Percentiles rank a stretch among this genome's conserved stretches.
These are phyloP conservation scores for Hippocampus comes DNA, from an alignment of 2,113 vertebrate genomes.

Conservation along the genomic window DNA sequence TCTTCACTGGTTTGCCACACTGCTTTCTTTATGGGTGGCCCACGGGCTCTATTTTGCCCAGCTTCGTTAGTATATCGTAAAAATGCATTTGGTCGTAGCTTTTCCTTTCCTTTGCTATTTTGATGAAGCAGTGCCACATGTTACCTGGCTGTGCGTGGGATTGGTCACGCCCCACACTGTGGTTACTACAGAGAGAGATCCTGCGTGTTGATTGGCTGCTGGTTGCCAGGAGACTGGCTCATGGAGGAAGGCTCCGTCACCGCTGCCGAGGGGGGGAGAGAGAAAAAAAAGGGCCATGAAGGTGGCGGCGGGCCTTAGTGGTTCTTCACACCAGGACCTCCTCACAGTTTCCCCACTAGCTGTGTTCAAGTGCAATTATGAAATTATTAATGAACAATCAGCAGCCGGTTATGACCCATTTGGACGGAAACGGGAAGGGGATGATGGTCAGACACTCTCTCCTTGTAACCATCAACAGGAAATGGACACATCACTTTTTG, in stretches of 20 bases:
- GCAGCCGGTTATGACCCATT: neutral
- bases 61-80: neutral
- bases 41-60: too few species aligned
- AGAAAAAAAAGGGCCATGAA: neutral
- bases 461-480: neutral
- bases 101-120: neutral
- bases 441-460: neutral
- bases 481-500: neutral
- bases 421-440: neutral
- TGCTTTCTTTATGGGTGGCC: too few species aligned
- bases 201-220: constrained; percentile 82
- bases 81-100: neutral
- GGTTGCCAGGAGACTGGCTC: constrained; percentile 78
- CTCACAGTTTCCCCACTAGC: neutral
- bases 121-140: constrained; percentile 11
- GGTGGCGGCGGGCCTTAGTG: neutral
- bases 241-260: constrained; percentile 69
- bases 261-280: neutral
- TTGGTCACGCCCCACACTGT: constrained; percentile 93
- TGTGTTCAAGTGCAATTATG: neutral
- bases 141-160: constrained; percentile 87
- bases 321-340: neutral
- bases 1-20: neutral
- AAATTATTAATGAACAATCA: neutral
- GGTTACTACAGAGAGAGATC: constrained; percentile 91